phyloP scores from a whole-genome alignment of 2,888 invertebrate genomes.

The Malachius bipustulatus region DNA sequence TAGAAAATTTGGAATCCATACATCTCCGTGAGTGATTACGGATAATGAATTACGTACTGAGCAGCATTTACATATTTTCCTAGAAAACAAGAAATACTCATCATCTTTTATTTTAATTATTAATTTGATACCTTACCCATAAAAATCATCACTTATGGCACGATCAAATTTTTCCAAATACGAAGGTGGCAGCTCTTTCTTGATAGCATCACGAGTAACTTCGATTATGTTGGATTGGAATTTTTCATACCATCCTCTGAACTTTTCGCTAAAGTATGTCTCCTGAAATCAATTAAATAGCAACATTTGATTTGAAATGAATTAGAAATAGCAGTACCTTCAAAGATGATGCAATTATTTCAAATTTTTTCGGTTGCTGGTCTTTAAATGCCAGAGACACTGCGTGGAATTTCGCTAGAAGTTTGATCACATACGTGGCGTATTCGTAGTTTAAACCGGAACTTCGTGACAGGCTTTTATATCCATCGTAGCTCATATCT shows the following conservation, averaged over 20 bases:
- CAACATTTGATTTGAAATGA: not conserved
- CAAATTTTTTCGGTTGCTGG: slow-evolving; percentile 33
- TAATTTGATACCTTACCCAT: slow-evolving; percentile 13
- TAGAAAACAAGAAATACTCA: slow-evolving; percentile 11
- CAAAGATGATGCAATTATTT: slow-evolving; percentile 15
- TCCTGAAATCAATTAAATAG: slow-evolving; percentile 33
- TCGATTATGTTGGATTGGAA: slow-evolving; percentile 40
- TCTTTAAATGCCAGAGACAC: slow-evolving; percentile 37
- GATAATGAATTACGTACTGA: slow-evolving; percentile 13
- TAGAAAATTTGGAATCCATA: slow-evolving; percentile 66
- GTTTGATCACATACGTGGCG: slow-evolving; percentile 29
- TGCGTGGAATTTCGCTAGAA: slow-evolving; percentile 38
- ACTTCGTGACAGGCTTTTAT: slow-evolving; percentile 26
- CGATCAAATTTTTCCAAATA: slow-evolving; percentile 21
- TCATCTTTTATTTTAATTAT: too few species aligned
- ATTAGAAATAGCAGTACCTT: slow-evolving; percentile 6
- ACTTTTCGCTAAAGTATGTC: slow-evolving; percentile 44
- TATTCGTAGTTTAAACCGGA: slow-evolving; percentile 28
- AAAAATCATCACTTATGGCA: slow-evolving; percentile 20
- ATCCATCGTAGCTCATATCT: slow-evolving; percentile 34
- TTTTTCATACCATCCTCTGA: slow-evolving; percentile 45
- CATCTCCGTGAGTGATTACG: slow-evolving; percentile 59
- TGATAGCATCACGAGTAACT: slow-evolving; percentile 51
- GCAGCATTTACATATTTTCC: slow-evolving; percentile 15
- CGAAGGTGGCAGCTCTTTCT: slow-evolving; percentile 39